These are phyloP conservation scores for Myrmophylax atrothorax DNA, from an alignment of 2,113 vertebrate species.

Conservation along the genomic window DNA sequence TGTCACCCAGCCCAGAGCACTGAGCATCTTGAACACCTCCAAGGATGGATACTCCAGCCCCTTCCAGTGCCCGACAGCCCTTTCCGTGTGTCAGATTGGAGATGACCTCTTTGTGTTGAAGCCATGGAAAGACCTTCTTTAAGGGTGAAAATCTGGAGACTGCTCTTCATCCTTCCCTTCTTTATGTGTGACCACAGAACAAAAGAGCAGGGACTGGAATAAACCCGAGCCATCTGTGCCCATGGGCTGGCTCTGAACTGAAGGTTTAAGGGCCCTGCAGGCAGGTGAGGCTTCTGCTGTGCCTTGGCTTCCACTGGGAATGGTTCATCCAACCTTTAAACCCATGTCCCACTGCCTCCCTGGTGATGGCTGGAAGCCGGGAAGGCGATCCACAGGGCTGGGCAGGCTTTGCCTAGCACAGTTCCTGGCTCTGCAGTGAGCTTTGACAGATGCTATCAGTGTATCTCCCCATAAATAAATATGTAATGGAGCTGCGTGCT, in stretches of 20 bases:
- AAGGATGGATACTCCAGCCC: neutral
- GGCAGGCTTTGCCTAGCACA: neutral
- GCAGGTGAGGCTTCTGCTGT: neutral
- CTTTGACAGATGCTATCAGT: conserved; percentile 21
- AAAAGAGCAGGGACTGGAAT: neutral
- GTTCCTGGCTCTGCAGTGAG: neutral
- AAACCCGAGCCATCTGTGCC: neutral
- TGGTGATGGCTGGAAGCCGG: neutral
- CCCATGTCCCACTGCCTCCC: neutral
- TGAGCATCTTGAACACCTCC: neutral
- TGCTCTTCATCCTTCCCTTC: neutral
- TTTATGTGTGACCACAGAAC: neutral
- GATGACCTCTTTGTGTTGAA: neutral
- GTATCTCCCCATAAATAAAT: conserved; percentile 53
- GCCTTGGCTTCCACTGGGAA: neutral
- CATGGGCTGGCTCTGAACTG: neutral
- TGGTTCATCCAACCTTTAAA: neutral
- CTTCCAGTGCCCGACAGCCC: neutral
- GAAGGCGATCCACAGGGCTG: neutral
- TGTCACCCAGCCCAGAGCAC: neutral
- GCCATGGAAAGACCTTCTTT: neutral
- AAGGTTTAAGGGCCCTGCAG: neutral
- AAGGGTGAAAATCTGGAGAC: neutral
- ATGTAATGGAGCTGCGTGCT: neutral
- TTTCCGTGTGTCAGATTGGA: neutral